Conservation (phyloP, 2,113 vertebrate species). For the Cyanoramphus novaezelandiae region DNA sequence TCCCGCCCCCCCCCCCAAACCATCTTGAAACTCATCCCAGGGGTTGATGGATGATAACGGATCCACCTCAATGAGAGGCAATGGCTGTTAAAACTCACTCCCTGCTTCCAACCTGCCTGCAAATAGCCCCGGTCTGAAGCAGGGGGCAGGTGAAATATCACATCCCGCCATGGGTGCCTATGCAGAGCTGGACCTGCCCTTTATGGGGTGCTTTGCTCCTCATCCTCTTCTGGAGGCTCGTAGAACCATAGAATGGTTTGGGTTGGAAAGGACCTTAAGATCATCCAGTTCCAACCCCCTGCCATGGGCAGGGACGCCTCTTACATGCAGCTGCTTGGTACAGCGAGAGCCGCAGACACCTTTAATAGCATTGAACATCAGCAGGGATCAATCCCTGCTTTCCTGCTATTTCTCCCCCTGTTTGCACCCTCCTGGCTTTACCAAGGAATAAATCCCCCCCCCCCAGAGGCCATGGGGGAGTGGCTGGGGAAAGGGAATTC, state of each 20-base stretch:
- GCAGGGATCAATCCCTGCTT: background rate
- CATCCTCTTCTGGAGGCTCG: background rate
- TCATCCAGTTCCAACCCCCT: too few species aligned
- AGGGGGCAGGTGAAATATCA: background rate
- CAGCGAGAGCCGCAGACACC: background rate
- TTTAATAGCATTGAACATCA: background rate
- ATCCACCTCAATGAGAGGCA: background rate
- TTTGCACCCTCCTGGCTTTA: background rate
- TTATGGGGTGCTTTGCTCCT: background rate
- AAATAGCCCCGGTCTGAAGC: background rate
- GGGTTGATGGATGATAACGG: constrained; percentile 27
- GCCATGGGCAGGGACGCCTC: background rate
- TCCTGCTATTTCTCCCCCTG: background rate
- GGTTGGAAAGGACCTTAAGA: background rate
- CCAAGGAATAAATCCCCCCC: background rate
- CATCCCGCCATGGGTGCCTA: background rate
- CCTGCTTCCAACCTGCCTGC: constrained; percentile 14
- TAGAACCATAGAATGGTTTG: too few species aligned
- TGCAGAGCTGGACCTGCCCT: background rate
- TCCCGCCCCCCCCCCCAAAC: background rate
- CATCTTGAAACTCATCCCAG: background rate
- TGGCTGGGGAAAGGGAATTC: background rate
- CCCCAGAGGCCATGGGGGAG: accelerated
- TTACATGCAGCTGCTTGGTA: background rate
- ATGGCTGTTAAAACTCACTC: constrained; percentile 25